Percentiles rank a stretch among this genome's conserved stretches.
phyloP scores from a whole-genome alignment of 2,113 vertebrate genomes.

The Rhinichthys klamathensis region DNA sequence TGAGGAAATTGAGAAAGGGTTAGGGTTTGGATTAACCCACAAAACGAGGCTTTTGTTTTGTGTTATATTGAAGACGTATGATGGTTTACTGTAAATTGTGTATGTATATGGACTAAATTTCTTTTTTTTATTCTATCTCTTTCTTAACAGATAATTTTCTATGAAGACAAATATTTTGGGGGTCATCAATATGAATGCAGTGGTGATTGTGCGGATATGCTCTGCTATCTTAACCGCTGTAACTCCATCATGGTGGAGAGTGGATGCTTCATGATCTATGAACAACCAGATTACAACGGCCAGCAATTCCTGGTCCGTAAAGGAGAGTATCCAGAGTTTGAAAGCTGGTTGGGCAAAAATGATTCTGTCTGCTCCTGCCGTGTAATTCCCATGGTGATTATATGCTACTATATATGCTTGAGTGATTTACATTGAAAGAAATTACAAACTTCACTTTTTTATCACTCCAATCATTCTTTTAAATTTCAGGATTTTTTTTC shows the following conservation, averaged over 20 bases:
- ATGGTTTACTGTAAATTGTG: neutral
- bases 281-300: conserved; percentile 64
- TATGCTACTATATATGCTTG: neutral
- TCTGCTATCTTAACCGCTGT: conserved; percentile 59
- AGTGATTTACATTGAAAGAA: neutral
- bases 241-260: conserved; percentile 74
- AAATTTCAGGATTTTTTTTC: neutral
- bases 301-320: conserved; percentile 67
- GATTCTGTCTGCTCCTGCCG: conserved; percentile 65
- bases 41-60: neutral
- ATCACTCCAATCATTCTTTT: neutral
- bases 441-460: neutral
- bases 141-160: conserved; percentile 70
- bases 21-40: no score
- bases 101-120: neutral
- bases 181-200: conserved; percentile 66
- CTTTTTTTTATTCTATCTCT: neutral
- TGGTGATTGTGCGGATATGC: conserved; percentile 72
- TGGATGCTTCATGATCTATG: conserved; percentile 78
- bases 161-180: conserved; percentile 68
- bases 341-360: conserved; percentile 66
- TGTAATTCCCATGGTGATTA: conserved; percentile 62
- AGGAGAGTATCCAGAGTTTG: conserved; percentile 67
- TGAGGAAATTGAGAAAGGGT: neutral
- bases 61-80: neutral